phyloP scores from a whole-genome alignment of 2,888 invertebrate species.

The Plagodis pulveraria region DNA sequence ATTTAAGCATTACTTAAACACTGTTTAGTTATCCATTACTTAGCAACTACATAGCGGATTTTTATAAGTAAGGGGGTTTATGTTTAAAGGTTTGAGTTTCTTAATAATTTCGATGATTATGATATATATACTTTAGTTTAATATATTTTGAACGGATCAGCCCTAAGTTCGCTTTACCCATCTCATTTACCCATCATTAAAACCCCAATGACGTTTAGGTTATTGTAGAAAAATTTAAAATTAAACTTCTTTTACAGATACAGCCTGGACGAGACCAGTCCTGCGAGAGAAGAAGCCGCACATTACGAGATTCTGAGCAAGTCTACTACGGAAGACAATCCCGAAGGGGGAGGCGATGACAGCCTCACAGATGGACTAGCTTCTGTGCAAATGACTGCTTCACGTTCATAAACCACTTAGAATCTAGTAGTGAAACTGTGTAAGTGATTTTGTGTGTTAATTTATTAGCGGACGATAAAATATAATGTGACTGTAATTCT shows the following conservation, averaged over 20 bases:
- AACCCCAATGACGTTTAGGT: no score
- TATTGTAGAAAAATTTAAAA: no score
- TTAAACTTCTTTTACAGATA: constrained; percentile 69
- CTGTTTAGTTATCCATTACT: no score
- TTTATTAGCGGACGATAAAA: constrained; percentile 3
- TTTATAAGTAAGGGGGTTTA: no score
- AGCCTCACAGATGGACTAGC: neutral
- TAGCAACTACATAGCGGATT: no score
- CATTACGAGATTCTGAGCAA: constrained; percentile 87
- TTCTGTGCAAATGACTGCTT: constrained; percentile 4
- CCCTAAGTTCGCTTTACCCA: no score
- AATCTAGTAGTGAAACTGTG: constrained; percentile 18
- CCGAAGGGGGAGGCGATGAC: constrained; percentile 7
- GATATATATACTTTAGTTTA: no score
- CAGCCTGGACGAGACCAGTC: constrained; percentile 86
- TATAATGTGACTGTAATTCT: neutral
- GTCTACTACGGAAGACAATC: constrained; percentile 47
- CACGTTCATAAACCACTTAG: constrained; percentile 6
- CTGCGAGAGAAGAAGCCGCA: constrained; percentile 78
- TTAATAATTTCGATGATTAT: no score
- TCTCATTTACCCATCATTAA: no score
- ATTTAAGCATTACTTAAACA: no score
- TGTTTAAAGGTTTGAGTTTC: no score
- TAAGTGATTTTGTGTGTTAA: constrained; percentile 30
- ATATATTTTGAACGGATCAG: no score